Conservation (phyloP, 2,797 vertebrate genomes). For the Centroberyx gerrardi region DNA sequence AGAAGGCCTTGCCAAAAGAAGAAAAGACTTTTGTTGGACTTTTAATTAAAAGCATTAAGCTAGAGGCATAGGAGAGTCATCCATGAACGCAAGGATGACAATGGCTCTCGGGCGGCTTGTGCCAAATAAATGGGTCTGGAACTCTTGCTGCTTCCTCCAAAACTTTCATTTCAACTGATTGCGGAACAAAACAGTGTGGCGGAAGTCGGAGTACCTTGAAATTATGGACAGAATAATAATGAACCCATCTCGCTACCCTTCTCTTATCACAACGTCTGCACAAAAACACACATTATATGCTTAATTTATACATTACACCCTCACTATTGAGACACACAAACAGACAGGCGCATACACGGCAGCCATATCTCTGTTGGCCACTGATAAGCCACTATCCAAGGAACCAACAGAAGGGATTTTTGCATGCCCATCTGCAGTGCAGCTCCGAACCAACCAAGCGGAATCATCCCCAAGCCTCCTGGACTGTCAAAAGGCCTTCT, state of each 20-base stretch:
- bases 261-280: not conserved
- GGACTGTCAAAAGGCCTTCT: constrained; percentile 65
- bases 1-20: constrained; percentile 24
- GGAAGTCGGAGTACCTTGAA: not conserved
- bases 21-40: not conserved
- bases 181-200: not conserved
- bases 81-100: constrained; percentile 25
- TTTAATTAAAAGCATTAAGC: constrained; percentile 59
- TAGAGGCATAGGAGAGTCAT: constrained; percentile 38
- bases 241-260: not conserved
- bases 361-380: constrained; percentile 39
- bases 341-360: constrained; percentile 32
- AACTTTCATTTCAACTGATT: constrained; percentile 14
- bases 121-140: constrained; percentile 24
- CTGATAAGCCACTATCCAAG: constrained; percentile 55
- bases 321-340: constrained; percentile 13
- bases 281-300: not conserved
- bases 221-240: constrained; percentile 6
- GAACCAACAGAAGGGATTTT: constrained; percentile 60
- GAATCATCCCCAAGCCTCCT: constrained; percentile 53
- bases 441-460: constrained; percentile 54
- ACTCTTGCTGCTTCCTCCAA: not conserved
- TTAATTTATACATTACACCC: constrained; percentile 26
- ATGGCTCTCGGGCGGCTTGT: constrained; percentile 23
- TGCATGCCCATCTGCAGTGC: constrained; percentile 66